A percentile compares a stretch with the other conserved stretches of the same genome.
Conservation (phyloP, 2,797 vertebrate species). For the Sebastes diploproa region DNA sequence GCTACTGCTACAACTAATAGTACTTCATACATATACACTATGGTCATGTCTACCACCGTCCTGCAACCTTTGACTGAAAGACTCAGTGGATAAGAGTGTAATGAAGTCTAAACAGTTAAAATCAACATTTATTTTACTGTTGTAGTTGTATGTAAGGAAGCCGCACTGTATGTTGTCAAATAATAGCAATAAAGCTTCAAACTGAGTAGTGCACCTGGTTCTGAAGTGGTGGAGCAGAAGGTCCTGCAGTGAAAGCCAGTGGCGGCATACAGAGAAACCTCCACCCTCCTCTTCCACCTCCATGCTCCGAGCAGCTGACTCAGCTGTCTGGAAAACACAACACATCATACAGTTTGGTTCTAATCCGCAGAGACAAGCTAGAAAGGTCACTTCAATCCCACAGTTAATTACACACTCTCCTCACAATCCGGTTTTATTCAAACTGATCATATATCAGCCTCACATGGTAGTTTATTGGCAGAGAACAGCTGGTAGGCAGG, state of each 20-base stretch:
- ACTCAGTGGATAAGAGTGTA: not conserved
- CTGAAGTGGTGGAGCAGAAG: conserved; percentile 46
- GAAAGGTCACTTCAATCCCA: not conserved
- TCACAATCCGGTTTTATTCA: not conserved
- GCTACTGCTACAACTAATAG: not conserved
- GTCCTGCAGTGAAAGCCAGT: conserved; percentile 40
- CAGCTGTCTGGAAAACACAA: conserved; percentile 47
- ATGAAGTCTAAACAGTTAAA: not conserved
- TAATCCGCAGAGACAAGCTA: not conserved
- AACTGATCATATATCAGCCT: not conserved
- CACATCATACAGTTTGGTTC: not conserved
- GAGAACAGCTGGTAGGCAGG: conserved; percentile 3
- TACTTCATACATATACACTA: not conserved
- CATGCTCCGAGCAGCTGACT: conserved; percentile 33
- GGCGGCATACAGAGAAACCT: conserved; percentile 6
- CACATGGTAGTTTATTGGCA: not conserved
- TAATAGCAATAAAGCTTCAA: not conserved
- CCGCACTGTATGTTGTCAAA: not conserved
- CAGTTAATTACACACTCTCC: not conserved
- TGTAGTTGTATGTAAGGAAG: too few species aligned
- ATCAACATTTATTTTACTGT: not conserved
- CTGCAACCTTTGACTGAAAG: not conserved
- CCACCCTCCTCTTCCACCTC: conserved; percentile 44
- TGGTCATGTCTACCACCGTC: not conserved
- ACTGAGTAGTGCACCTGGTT: conserved; percentile 57